These are phyloP conservation scores for Polypterus bichir DNA, from an alignment of 2,113 vertebrate genomes.

Conservation along the genomic window DNA sequence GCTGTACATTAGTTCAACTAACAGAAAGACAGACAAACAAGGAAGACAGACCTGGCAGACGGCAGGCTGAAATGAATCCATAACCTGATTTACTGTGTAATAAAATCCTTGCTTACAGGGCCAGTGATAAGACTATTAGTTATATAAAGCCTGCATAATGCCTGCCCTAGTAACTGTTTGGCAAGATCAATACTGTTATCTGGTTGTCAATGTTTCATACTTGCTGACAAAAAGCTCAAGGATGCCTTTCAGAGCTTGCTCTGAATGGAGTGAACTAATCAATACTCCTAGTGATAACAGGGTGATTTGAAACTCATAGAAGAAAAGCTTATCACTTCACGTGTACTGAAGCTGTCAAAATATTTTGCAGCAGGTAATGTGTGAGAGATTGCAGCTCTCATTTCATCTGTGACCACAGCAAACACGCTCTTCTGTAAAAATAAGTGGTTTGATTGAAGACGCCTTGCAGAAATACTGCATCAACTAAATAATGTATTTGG, in stretches of 20 bases:
- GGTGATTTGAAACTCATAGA: conserved; percentile 46
- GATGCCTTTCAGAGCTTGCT: conserved; percentile 36
- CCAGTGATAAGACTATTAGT: conserved; percentile 25
- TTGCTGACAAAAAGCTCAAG: conserved; percentile 41
- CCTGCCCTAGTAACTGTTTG: conserved; percentile 39
- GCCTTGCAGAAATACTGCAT: too few species aligned
- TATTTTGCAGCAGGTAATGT: conserved; percentile 43
- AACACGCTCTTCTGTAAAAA: not conserved
- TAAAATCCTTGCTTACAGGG: conserved; percentile 16
- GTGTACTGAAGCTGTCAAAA: conserved; percentile 48
- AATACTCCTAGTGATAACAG: conserved; percentile 48
- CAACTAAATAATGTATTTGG: too few species aligned
- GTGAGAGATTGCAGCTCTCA: conserved; percentile 36
- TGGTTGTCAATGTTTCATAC: conserved; percentile 52
- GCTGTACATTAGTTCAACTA: too few species aligned
- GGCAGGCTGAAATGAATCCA: conserved; percentile 1
- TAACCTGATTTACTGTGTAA: conserved; percentile 12
- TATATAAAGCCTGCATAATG: conserved; percentile 29
- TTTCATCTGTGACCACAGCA: conserved; percentile 21
- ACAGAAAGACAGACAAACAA: too few species aligned
- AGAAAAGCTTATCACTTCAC: conserved; percentile 47
- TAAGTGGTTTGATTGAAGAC: too few species aligned
- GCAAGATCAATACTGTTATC: conserved; percentile 57
- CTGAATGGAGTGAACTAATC: conserved; percentile 47
- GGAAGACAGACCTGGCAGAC: too few species aligned